Base-by-base conservation (phyloP, 2,797 vertebrate genomes). In the Luscinia megarhynchos region DNA sequence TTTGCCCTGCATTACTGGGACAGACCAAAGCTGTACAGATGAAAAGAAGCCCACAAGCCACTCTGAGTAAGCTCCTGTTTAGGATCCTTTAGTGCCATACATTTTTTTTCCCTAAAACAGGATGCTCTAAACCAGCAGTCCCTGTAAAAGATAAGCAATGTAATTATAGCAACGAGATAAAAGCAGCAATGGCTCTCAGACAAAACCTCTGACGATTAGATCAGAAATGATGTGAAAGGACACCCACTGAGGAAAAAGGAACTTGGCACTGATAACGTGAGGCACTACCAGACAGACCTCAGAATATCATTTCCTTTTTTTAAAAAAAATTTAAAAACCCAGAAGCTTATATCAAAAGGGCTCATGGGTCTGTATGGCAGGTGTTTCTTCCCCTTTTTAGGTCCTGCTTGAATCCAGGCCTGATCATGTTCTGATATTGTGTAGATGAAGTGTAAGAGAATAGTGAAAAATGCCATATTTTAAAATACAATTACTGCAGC, bases 111-210 rank as follows among this genome's bases (percentile, higher is more conserved):
- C 51, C 62, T 91, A 78, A 93, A 91, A 51, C 89, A 94, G 82
- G 75, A 91, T 91, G 72, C 73, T 84, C 45, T 92, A 69, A 94
- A 84, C n/a, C 89, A 95, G 79, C 58, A 86, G 69, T 40, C 66
- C 63, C 76, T 86, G 89, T 93, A 90, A 92, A 94, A 96, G 89
- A 97, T 78, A 96, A 96, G 82, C 66, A 92, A 86, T 96, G 90
- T 94, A 94, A 96, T 96, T 95, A 94, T 63, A 90, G 83, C 70
- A 87, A 75, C 0, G 0, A 93, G 92, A 95, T 94, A 90, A 94
- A 95, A 94, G 94, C 73, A 93, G 92, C 93, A 95, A 94, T 38
- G 63, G 34, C 69, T 93, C 69, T 91, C 73, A 90, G 87, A 95
- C 83, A 90, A 91, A 94, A 84, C 57, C 87, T 91, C 68, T 58